Conservation (phyloP, 37 sponge, comb jelly and placozoan species). For the Bolinopsis microptera region DNA sequence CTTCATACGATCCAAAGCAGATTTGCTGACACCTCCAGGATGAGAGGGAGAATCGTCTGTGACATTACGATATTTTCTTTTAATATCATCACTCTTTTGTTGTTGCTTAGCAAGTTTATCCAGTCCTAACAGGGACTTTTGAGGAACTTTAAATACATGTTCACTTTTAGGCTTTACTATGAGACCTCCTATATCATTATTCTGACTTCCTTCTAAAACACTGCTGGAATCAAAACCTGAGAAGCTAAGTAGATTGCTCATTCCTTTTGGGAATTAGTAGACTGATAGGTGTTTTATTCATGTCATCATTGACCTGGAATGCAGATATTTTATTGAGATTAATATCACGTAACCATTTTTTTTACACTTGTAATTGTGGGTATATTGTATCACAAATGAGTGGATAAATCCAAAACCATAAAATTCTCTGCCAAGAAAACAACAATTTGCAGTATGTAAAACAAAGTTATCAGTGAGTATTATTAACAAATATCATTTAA, state of each 20-base stretch:
- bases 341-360: too few species aligned
- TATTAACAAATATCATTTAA: too few species aligned
- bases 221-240: conserved; percentile 29
- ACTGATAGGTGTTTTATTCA: not conserved
- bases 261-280: not conserved
- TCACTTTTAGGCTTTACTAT: conserved; percentile 47
- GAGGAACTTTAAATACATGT: conserved; percentile 59
- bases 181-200: conserved; percentile 38
- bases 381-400: too few species aligned
- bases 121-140: not conserved
- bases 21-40: conserved; percentile 85
- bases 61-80: conserved; percentile 71
- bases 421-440: too few species aligned
- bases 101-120: conserved; percentile 60
- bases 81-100: not conserved
- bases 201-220: not conserved
- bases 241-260: conserved; percentile 32
- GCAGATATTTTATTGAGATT: too few species aligned
- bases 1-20: conserved; percentile 74
- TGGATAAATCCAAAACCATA: too few species aligned
- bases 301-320: too few species aligned
- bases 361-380: too few species aligned
- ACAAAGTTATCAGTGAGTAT: too few species aligned
- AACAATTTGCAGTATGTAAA: too few species aligned
- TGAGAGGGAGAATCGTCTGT: conserved; percentile 84